Percentiles rank a stretch among this genome's conserved stretches.
Conservation (phyloP, 2,888 invertebrate genomes). For the Panopea generosa region DNA sequence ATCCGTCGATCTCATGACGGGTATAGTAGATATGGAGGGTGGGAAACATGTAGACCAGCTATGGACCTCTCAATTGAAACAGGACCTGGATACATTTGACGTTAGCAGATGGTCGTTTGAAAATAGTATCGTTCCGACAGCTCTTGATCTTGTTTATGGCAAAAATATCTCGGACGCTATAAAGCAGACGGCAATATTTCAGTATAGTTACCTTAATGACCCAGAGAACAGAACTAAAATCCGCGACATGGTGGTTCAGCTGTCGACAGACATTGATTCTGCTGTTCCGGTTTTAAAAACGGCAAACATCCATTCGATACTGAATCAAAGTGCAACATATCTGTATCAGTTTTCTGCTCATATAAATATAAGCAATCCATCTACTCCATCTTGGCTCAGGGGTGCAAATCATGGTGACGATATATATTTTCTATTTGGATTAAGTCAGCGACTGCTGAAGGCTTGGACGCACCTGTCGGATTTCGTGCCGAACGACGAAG, state of each 20-base stretch:
- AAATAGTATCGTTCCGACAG: conserved; percentile 36
- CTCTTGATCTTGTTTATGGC: conserved; percentile 32
- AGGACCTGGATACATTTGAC: conserved; percentile 20
- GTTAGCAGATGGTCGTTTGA: conserved; percentile 26
- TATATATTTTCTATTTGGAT: conserved; percentile 45
- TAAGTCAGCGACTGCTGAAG: conserved; percentile 27
- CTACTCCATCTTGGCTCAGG: conserved; percentile 46
- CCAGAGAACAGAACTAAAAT: conserved; percentile 18
- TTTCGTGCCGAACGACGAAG: conserved; percentile 18
- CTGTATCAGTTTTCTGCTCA: conserved; percentile 50
- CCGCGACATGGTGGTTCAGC: conserved; percentile 26
- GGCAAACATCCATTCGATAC: conserved; percentile 29
- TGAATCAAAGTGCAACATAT: conserved; percentile 22
- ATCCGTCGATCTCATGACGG: conserved; percentile 34
- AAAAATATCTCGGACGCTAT: conserved; percentile 24
- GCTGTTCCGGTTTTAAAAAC: conserved; percentile 46
- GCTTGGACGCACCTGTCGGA: conserved; percentile 24
- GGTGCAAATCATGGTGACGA: conserved; percentile 52
- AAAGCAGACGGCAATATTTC: conserved; percentile 30
- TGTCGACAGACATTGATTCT: conserved; percentile 50
- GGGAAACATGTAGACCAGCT: conserved; percentile 36
- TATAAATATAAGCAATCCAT: conserved; percentile 1
- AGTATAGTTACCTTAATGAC: conserved; percentile 50
- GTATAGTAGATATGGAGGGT: conserved; percentile 44
- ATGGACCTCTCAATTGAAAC: conserved; percentile 41